Evolutionary conservation across 2,797 vertebrate species (phyloP), one percentile per base, ranked within the genome.

Genomic region (Holocentrus rufus): DNA sequence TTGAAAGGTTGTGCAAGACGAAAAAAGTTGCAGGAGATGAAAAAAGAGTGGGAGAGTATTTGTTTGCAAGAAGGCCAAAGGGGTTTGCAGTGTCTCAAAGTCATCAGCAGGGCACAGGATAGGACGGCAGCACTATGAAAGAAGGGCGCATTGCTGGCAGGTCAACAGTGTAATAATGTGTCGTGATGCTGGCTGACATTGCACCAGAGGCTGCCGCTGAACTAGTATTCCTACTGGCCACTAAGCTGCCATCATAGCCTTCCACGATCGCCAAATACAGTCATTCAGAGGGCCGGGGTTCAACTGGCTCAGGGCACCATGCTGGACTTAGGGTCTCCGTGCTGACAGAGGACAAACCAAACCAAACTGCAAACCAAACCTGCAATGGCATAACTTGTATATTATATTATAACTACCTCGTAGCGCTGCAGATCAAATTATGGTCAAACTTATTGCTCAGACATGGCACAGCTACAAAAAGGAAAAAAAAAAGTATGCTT

Each of bases 171-270:
- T 63, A 72, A 82, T 56, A 36, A 7, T 36, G 34, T 36, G 34
- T 7, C 57, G 66, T 72, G 65, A 85, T 76, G 56, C 18, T 30
- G 11, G 44, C 23, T 81, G 72, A 88, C 69, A 84, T 9, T 0
- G 1, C 58, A 72, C 69, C 61, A 57, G 68, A 68, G 78, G 72
- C 70, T 65, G 63, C 30, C 60, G n/a, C 70, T 69, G 44, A 22
- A 49, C 68, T 65, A 18, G 7, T 68, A 30, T 42, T 67, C 54
- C 56, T 42, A 7, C 15, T 34, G 30, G 55, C 55, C 57, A 66
- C 74, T 42, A 2, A 77, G 77, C 52, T 27, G 53, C 69, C 31
- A 52, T 60, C 59, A 64, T 56, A 72, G 30, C n/a, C 23, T 6
- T 27, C 34, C 4, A 30, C 54, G 25, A 67, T 82, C 54, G 82